Conservation (phyloP, 2,888 invertebrate genomes). For the Synergus umbraculus region DNA sequence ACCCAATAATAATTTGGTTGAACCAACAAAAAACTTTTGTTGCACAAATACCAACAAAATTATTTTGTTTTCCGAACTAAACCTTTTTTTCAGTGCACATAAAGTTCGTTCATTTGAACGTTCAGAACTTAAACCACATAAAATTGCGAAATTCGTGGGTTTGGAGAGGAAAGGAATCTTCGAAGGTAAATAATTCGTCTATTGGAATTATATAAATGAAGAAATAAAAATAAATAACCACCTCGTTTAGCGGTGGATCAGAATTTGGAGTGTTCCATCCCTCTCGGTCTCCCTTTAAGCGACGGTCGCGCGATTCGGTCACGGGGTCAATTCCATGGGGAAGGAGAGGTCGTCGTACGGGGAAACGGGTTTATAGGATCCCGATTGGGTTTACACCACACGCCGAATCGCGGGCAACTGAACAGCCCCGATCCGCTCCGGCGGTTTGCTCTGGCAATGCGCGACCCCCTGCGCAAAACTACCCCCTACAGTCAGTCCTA, state of each 20-base stretch:
- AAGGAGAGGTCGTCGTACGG: slow-evolving; percentile 41
- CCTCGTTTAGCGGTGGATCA: slow-evolving; percentile 23
- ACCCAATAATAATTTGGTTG: no score
- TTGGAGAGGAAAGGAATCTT: no score
- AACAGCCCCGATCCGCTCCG: slow-evolving; percentile 54
- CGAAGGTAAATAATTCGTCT: not conserved
- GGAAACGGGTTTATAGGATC: slow-evolving; percentile 43
- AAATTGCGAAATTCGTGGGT: not conserved
- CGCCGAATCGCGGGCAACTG: slow-evolving; percentile 58
- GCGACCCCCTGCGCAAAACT: slow-evolving; percentile 58
- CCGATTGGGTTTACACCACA: slow-evolving; percentile 52
- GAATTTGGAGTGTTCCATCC: slow-evolving; percentile 32
- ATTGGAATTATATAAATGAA: not conserved
- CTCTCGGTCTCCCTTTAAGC: slow-evolving; percentile 17
- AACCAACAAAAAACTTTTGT: no score
- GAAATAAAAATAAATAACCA: slow-evolving; percentile 5
- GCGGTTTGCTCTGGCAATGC: slow-evolving; percentile 52
- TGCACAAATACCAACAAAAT: no score
- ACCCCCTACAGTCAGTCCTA: slow-evolving; percentile 47
- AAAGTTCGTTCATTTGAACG: no score
- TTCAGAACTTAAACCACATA: no score
- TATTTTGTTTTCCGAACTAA: no score
- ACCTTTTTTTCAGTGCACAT: no score
- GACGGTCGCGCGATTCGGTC: slow-evolving; percentile 40
- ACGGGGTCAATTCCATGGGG: slow-evolving; percentile 35